Conservation (phyloP, 2,888 invertebrate genomes). For the Diarsia mendica region DNA sequence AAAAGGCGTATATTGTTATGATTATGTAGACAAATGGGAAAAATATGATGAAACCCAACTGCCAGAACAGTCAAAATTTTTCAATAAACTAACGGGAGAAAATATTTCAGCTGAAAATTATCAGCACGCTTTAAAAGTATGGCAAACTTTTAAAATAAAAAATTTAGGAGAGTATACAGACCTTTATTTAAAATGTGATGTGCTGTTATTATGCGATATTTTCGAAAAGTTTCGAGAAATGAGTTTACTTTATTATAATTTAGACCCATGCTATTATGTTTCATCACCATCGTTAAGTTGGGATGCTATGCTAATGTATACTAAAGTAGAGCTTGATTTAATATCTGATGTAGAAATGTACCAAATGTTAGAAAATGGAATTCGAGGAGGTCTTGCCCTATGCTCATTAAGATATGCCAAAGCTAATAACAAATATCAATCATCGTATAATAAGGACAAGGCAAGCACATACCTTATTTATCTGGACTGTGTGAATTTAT, state of each 20-base stretch:
- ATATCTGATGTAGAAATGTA: slow-evolving; percentile 2
- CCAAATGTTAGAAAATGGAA: neutral
- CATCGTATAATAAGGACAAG: neutral
- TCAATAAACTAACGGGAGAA: too few relatives aligned
- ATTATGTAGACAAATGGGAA: too few relatives aligned
- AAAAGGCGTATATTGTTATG: too few relatives aligned
- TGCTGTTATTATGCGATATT: slow-evolving; percentile 74
- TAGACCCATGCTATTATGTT: slow-evolving; percentile 69
- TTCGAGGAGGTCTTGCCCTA: neutral
- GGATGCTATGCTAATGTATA: neutral
- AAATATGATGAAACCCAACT: too few relatives aligned
- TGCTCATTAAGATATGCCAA: neutral
- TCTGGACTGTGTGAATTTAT: slow-evolving; percentile 20
- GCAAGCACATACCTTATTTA: slow-evolving; percentile 4
- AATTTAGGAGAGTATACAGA: neutral
- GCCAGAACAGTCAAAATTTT: too few relatives aligned
- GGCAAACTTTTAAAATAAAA: neutral
- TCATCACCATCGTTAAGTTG: slow-evolving; percentile 56
- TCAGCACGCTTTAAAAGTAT: too few relatives aligned
- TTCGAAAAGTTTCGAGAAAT: slow-evolving; percentile 75
- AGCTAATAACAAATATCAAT: slow-evolving; percentile 2
- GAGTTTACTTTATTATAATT: slow-evolving; percentile 64
- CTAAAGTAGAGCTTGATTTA: neutral
- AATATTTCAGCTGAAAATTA: too few relatives aligned
- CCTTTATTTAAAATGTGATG: slow-evolving; percentile 69